These are phyloP conservation scores for Aproaerema taeniolella DNA, from an alignment of 2,888 invertebrate genomes.

Conservation along the genomic window DNA sequence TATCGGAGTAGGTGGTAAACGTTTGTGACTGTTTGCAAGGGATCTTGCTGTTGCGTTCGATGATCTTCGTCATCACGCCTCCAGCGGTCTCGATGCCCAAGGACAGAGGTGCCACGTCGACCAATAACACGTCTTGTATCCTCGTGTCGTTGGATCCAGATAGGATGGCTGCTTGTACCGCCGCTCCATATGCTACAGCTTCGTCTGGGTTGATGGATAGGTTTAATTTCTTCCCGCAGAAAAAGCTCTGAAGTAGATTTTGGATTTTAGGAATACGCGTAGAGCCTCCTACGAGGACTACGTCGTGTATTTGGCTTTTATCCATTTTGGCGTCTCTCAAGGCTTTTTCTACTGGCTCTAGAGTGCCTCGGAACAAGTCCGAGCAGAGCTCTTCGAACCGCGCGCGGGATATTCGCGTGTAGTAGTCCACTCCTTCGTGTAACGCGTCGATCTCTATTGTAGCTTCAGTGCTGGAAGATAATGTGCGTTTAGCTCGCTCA, in stretches of 20 bases:
- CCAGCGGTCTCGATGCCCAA: conserved; percentile 83
- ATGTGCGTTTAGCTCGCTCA: conserved; percentile 81
- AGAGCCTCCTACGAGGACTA: conserved; percentile 89
- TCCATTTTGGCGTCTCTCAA: conserved; percentile 87
- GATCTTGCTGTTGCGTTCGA: conserved; percentile 79
- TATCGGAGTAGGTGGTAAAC: conserved; percentile 84
- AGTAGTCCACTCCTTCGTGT: conserved; percentile 77
- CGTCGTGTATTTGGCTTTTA: conserved; percentile 85
- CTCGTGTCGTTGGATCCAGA: conserved; percentile 80
- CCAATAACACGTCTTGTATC: no score
- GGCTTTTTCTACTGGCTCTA: conserved; percentile 88
- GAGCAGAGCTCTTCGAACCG: conserved; percentile 86
- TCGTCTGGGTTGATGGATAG: conserved; percentile 84
- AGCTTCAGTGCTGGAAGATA: conserved; percentile 82
- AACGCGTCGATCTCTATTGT: conserved; percentile 81
- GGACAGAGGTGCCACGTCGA: conserved; percentile 73
- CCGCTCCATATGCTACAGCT: conserved; percentile 83
- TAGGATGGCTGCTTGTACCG: conserved; percentile 80
- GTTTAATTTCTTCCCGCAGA: conserved; percentile 75
- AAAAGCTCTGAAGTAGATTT: conserved; percentile 82
- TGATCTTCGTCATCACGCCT: conserved; percentile 82
- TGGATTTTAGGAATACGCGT: conserved; percentile 89
- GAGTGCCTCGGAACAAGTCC: conserved; percentile 83
- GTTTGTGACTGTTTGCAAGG: conserved; percentile 79
- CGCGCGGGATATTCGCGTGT: conserved; percentile 82